A percentile compares a stretch with the other conserved stretches of the same genome.
Conservation (phyloP, 2,888 invertebrate species). For the Morpho achilles region DNA sequence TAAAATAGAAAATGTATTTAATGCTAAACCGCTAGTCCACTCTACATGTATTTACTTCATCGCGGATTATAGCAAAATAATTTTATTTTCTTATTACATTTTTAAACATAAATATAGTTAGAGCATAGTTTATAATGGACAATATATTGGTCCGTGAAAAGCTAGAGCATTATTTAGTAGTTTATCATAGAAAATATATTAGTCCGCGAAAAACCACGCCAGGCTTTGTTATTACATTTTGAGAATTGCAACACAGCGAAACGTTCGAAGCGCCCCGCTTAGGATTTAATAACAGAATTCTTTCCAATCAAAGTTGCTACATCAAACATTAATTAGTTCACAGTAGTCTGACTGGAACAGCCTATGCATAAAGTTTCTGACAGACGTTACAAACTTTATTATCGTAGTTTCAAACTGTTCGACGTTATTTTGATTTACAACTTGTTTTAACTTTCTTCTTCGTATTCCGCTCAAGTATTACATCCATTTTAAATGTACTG, state of each 20-base stretch:
- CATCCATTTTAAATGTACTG: too few species aligned
- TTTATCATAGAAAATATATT: too few species aligned
- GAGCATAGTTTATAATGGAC: too few species aligned
- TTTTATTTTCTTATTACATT: too few species aligned
- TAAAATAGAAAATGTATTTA: too few species aligned
- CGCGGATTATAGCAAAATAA: too few species aligned
- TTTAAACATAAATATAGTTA: too few species aligned
- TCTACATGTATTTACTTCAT: too few species aligned
- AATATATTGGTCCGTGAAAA: too few species aligned
- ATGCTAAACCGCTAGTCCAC: too few species aligned
- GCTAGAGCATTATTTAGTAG: too few species aligned
- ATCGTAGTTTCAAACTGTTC: not conserved
- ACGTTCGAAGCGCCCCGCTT: slow-evolving; percentile 5
- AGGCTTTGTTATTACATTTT: not conserved
- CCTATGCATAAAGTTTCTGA: slow-evolving; percentile 8
- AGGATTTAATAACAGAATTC: slow-evolving; percentile 12
- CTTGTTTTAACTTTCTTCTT: not conserved
- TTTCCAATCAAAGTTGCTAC: slow-evolving; percentile 12
- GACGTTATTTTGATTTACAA: slow-evolving; percentile 2
- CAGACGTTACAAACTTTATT: slow-evolving; percentile 7
- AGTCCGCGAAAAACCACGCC: not conserved
- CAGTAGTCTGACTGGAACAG: slow-evolving; percentile 4
- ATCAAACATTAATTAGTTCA: slow-evolving; percentile 15
- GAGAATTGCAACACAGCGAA: not conserved
- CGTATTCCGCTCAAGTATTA: too few species aligned